Evolutionary conservation across 2,113 vertebrate species (phyloP), one percentile per base, ranked within the genome.

Genomic region (Hypomesus transpacificus): DNA sequence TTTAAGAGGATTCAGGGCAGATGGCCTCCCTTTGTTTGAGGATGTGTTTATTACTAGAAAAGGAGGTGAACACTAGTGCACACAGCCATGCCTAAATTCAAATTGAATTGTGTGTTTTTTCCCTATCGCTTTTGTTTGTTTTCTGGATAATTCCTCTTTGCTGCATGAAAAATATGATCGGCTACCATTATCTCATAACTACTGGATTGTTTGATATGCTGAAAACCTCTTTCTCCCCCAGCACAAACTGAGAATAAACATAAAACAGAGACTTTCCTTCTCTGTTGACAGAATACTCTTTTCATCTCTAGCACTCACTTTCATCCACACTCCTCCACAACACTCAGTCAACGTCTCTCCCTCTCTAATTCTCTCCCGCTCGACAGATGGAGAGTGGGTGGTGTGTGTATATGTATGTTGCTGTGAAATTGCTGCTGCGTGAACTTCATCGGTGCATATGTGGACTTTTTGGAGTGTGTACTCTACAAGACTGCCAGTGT

Each of bases 1-100:
- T 89, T 84, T 88, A 91, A 90, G 86, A 87, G 89, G 91, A 90
- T 91, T 90, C 71, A 0, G 75, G 79, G 71, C 87, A 89, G 87
- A 89, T 91, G 88, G 88, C 50, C 59, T 80, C 71, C 84, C 77
- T 88, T 89, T 91, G 87, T 89, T 87, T 86, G 69, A 62, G 77
- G 76, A 76, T 21, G 24, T 62, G 81, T 86, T 80, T 85, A 78
- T 87, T 83, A 79, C 86, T 75, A 80, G 69, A 79, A 80, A 87
- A 81, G 17, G 66, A 75, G 82, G 74, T 75, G 68, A 84, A 80
- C 50, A 53, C 64, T 60, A 67, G 50, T 57, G 3, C 31, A 20
- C 4, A 20, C 18, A 39, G 13, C 14, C 20, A 28, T 18, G 31
- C 24, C 34, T 46, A 7, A 46, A 34, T 63, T 63, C 14, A 17